Conservation (phyloP, 1,140 invertebrate genomes). For the Drosophila azteca region DNA sequence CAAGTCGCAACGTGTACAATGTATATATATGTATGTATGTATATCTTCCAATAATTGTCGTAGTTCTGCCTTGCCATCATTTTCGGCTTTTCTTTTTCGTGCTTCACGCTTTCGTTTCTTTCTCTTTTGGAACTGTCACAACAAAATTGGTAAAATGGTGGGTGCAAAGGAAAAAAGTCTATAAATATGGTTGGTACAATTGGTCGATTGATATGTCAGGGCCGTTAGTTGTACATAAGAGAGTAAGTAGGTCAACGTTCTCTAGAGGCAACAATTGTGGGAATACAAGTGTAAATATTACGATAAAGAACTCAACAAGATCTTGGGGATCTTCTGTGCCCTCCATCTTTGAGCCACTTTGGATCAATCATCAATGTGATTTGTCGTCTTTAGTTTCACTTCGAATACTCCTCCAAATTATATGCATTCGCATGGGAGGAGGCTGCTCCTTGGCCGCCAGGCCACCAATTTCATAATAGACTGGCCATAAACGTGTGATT, state of each 20-base stretch:
- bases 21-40: background rate
- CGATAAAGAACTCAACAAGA: background rate
- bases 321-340: no score
- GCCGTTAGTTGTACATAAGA: constrained; percentile 43
- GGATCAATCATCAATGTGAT: background rate
- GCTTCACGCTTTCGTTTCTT: constrained; percentile 61
- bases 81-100: constrained; percentile 29
- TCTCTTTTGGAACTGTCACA: constrained; percentile 34
- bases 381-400: constrained; percentile 34
- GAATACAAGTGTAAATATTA: no score
- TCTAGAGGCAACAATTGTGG: no score
- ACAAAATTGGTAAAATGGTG: background rate
- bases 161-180: constrained; percentile 54
- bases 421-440: background rate
- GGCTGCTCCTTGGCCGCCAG: background rate
- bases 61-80: constrained; percentile 5
- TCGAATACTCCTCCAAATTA: constrained; percentile 14
- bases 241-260: constrained; percentile 52
- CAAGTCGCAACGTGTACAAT: no score
- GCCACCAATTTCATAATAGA: constrained; percentile 52
- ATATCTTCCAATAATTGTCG: constrained; percentile 67
- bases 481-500: constrained; percentile 56
- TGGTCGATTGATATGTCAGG: constrained; percentile 66
- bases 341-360: no score
- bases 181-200: constrained; percentile 50